Conservation (phyloP, 2,888 invertebrate species). For the Nemapogon koenigi region DNA sequence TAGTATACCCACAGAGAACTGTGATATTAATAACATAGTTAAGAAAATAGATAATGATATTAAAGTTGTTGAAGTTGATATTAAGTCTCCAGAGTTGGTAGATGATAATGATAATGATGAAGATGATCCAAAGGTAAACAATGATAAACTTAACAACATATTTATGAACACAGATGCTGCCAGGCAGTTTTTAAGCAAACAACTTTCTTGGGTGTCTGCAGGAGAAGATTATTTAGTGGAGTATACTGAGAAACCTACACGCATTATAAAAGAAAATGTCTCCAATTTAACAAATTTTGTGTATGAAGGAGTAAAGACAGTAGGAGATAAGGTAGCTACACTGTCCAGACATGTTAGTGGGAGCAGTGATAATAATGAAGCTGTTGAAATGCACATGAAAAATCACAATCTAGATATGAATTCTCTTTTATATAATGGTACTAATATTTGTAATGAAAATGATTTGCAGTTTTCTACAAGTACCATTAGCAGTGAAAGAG, state of each 20-base stretch:
- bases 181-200: constrained; percentile 75
- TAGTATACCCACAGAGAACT: constrained; percentile 26
- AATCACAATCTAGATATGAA: constrained; percentile 56
- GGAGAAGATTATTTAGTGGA: constrained; percentile 73
- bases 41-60: constrained; percentile 15
- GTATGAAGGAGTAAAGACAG: constrained; percentile 77
- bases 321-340: constrained; percentile 76
- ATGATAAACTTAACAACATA: constrained; percentile 67
- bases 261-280: constrained; percentile 76
- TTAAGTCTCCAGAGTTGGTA: constrained; percentile 24
- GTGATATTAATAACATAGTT: constrained; percentile 18
- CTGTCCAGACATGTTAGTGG: constrained; percentile 77
- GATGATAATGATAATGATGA: constrained; percentile 31
- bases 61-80: constrained; percentile 16
- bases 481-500: constrained; percentile 70
- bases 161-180: constrained; percentile 83
- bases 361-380: constrained; percentile 72
- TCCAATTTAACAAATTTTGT: constrained; percentile 76
- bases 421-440: constrained; percentile 47
- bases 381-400: constrained; percentile 48
- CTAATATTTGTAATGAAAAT: constrained; percentile 59
- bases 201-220: constrained; percentile 74
- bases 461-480: constrained; percentile 72
- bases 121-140: constrained; percentile 29
- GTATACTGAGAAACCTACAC: constrained; percentile 70